Evolutionary conservation across 1,140 invertebrate genomes (phyloP).

Genomic region (Drosophila trapezifrons): DNA sequence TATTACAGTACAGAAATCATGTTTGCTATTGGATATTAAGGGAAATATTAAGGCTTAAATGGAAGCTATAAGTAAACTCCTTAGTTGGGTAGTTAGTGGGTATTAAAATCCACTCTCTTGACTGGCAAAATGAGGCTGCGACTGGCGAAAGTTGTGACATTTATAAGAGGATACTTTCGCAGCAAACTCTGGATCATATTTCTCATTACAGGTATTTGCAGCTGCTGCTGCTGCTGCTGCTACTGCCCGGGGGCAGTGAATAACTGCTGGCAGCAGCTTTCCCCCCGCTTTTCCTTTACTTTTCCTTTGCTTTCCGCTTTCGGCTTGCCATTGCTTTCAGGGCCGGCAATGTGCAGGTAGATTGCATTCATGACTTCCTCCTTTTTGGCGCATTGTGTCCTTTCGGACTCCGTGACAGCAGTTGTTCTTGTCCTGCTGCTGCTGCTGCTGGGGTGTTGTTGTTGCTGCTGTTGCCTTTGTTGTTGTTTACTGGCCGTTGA

Average conservation of each 20-base stretch:
- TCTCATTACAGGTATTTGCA: conserved; percentile 32
- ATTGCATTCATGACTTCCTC: conserved; percentile 76
- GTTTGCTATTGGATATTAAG: neutral
- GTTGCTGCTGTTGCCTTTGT: conserved; percentile 23
- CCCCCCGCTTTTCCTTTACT: conserved; percentile 28
- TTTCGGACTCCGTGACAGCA: conserved; percentile 41
- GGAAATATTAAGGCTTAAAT: neutral
- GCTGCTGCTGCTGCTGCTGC: conserved; percentile 19
- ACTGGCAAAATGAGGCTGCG: neutral
- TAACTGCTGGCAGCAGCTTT: conserved; percentile 46
- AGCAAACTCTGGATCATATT: conserved; percentile 19
- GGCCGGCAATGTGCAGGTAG: conserved; percentile 67
- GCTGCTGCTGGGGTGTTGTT: conserved; percentile 13
- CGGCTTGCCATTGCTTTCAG: conserved; percentile 20
- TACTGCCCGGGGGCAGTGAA: conserved; percentile 31
- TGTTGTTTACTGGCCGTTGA: conserved; percentile 58
- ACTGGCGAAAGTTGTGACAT: conserved; percentile 22
- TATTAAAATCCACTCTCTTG: neutral
- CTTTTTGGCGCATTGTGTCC: conserved; percentile 62
- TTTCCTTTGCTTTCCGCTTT: conserved; percentile 27
- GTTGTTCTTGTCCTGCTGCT: conserved; percentile 19
- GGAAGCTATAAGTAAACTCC: neutral
- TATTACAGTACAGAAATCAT: neutral
- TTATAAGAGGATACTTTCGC: conserved; percentile 20
- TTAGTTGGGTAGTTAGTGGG: neutral